Base-by-base conservation (phyloP, 2,888 invertebrate species). In the Melolontha melolontha region DNA sequence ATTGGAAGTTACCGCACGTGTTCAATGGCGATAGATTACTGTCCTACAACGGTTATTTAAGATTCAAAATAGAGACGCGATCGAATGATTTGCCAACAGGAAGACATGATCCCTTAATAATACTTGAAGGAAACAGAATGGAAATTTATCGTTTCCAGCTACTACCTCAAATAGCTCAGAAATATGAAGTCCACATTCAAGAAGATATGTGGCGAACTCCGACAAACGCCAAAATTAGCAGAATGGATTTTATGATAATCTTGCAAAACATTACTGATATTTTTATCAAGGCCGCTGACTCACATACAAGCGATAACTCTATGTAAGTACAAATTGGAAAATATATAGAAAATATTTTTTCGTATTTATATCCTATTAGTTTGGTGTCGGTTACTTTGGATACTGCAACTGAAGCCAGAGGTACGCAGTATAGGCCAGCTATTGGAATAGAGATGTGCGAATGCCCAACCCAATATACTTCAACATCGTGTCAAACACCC, bases 401-500 rank as follows among this genome's bases (percentile, higher is more conserved):
- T 82, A 91, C 92, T 2, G 95, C 94, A 0, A 88, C 92, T 34
- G 87, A 90, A 50, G 87, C 90, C 1, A 86, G 87, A 51, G 90
- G 88, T 39, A 87, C 88, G 10, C 89, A 88, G 0, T 90, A 87
- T 70, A 89, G 89, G n/a, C 79, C 88, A 47, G 93, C 95, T 0
- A 87, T 88, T 34, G 93, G 95, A 0, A 91, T 97, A 1, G 97
- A 97, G 83, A 86, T 91, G 68, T 97, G 97, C 81, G 87, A 88
- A 52, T 97, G 97, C 79, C 93, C 95, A 0, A 84, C 86, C 0
- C 88, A 80, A 74, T 97, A 96, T 84, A 88, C 91, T 71, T 93
- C 95, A 0, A 88, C 91, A 0, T 98, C 97, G 0, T 98, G 98
- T 82, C 98, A 97, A 84, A 90, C 92, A 79, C 94, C 95, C 0